These are phyloP conservation scores for Microcebus jonahi DNA, from an alignment of 2,113 vertebrate species.

Conservation along the genomic window DNA sequence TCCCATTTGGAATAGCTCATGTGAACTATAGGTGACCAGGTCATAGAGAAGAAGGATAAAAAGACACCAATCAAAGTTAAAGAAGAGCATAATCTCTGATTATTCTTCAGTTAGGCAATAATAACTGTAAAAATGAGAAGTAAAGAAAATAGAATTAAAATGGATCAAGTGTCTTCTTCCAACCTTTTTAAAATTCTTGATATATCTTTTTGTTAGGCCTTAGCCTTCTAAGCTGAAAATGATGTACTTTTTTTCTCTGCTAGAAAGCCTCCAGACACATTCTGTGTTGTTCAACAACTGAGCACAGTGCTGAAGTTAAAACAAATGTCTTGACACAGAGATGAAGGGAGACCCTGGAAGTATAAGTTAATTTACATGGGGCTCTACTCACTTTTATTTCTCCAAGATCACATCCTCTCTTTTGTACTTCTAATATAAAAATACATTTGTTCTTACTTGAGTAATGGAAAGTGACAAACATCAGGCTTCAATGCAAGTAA, in stretches of 20 bases:
- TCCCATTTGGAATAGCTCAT: slow-evolving; percentile 5
- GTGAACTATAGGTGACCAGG: background rate
- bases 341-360: slow-evolving; percentile 33
- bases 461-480: slow-evolving; percentile 31
- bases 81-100: background rate
- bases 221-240: slow-evolving; percentile 55
- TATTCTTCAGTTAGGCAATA: background rate
- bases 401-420: slow-evolving; percentile 12
- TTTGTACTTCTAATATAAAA: background rate
- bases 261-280: slow-evolving; percentile 49
- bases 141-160: slow-evolving; percentile 56
- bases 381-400: background rate
- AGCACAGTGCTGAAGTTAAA: slow-evolving; percentile 33
- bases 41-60: background rate
- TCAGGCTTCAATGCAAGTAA: slow-evolving; percentile 11
- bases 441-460: slow-evolving; percentile 32
- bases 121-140: slow-evolving; percentile 35
- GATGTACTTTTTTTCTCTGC: slow-evolving; percentile 25
- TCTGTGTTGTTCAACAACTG: slow-evolving; percentile 15
- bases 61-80: background rate
- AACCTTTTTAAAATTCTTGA: slow-evolving; percentile 28
- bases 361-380: slow-evolving; percentile 52
- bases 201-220: slow-evolving; percentile 17
- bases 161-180: background rate
- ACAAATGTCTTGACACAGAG: slow-evolving; percentile 16